phyloP scores from a whole-genome alignment of 2,797 vertebrate species.

The Syndactyla subalaris region DNA sequence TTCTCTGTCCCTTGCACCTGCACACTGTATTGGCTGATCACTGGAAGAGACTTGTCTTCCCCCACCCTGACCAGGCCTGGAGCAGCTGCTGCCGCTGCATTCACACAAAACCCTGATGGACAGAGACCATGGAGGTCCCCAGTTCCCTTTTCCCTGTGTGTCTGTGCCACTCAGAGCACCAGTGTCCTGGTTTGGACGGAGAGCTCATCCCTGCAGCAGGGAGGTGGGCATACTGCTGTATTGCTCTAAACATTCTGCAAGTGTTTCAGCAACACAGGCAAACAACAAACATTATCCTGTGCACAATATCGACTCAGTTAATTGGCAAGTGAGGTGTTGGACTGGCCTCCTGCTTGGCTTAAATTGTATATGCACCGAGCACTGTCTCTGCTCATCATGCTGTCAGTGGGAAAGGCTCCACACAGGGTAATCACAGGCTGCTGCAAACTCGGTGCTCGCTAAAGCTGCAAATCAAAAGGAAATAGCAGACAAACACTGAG shows the following conservation, averaged over 20 bases:
- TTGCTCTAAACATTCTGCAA: constrained; percentile 15
- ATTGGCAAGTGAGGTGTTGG: constrained; percentile 57
- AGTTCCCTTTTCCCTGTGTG: not conserved
- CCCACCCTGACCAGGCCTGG: not conserved
- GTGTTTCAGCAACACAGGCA: constrained; percentile 55
- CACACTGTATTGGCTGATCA: not conserved
- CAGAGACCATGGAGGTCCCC: not conserved
- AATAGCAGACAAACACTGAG: constrained; percentile 3
- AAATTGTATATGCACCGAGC: constrained; percentile 33
- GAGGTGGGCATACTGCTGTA: not conserved
- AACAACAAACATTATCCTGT: constrained; percentile 48
- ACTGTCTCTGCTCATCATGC: constrained; percentile 44
- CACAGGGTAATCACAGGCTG: constrained; percentile 57
- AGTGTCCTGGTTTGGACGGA: not conserved
- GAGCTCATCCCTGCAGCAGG: not conserved
- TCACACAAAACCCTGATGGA: not conserved
- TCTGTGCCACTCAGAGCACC: not conserved
- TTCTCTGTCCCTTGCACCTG: not conserved
- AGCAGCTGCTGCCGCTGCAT: not conserved
- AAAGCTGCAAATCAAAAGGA: constrained; percentile 64
- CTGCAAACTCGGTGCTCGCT: not conserved
- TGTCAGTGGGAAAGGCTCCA: constrained; percentile 67
- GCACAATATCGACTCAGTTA: constrained; percentile 45
- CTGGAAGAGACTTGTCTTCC: not conserved
- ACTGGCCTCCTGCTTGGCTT: constrained; percentile 56